Conservation (phyloP, 2,888 invertebrate species). For the Omphaloscelis lunosa region DNA sequence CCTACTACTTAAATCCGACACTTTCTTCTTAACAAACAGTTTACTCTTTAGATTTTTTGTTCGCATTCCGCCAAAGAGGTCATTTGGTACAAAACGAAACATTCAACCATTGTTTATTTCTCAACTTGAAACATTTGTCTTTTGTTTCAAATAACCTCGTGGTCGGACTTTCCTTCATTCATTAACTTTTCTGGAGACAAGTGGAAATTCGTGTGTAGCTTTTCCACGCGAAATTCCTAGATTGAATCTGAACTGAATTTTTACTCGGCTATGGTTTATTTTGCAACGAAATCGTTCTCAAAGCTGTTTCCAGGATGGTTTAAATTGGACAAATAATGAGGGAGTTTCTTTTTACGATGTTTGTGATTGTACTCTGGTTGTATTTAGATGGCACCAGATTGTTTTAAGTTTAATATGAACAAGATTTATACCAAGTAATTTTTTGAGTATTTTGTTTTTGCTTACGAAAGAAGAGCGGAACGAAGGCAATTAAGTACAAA, state of each 20-base stretch:
- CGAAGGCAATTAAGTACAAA: constrained; percentile 42
- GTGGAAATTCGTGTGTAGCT: constrained; percentile 75
- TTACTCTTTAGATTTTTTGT: constrained; percentile 61
- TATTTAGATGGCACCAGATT: constrained; percentile 62
- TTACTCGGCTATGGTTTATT: constrained; percentile 47
- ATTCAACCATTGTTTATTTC: constrained; percentile 70
- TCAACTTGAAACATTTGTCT: constrained; percentile 69
- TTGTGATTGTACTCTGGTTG: constrained; percentile 68
- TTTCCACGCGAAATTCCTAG: constrained; percentile 53
- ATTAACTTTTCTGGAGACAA: constrained; percentile 80
- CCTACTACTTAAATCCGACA: constrained; percentile 58
- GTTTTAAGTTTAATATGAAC: constrained; percentile 58
- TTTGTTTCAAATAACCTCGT: constrained; percentile 79
- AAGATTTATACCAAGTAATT: constrained; percentile 52
- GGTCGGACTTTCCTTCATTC: constrained; percentile 78
- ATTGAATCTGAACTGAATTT: constrained; percentile 60
- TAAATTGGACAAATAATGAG: constrained; percentile 78
- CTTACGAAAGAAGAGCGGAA: constrained; percentile 40
- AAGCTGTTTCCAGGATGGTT: constrained; percentile 69
- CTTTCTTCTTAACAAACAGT: constrained; percentile 63
- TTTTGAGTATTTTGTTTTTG: constrained; percentile 52
- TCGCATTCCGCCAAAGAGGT: constrained; percentile 71
- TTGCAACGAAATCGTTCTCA: constrained; percentile 50
- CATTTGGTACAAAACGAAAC: constrained; percentile 64
- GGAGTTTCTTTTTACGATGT: constrained; percentile 73